Evolutionary conservation across 2,888 invertebrate genomes (phyloP).

Genomic region (Caenorhabditis plicata): DNA sequence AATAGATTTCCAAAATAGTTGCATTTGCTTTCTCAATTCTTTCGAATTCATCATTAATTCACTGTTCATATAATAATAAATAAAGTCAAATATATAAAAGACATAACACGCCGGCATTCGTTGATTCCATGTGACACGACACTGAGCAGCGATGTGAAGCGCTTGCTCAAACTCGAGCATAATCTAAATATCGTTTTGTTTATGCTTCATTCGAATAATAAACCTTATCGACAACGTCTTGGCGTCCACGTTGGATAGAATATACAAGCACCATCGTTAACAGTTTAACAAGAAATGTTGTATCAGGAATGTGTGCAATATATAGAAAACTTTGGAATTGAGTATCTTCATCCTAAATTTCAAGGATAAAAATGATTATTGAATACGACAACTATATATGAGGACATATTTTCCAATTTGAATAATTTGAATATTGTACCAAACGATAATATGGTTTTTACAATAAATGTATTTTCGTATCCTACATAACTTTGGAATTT

Average conservation of each 20-base stretch:
- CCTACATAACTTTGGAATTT: too few species aligned
- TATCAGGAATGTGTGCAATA: too few species aligned
- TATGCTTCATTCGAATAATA: neutral
- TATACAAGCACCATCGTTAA: too few species aligned
- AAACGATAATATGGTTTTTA: too few species aligned
- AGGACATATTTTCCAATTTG: too few species aligned
- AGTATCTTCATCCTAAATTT: neutral
- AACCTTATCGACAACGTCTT: too few species aligned
- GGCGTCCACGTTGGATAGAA: too few species aligned
- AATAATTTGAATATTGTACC: too few species aligned
- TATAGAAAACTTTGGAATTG: neutral
- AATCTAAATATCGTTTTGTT: constrained; percentile 5
- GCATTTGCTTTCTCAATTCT: neutral
- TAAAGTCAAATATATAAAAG: constrained; percentile 23
- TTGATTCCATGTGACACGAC: constrained; percentile 4
- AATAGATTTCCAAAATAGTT: constrained; percentile 13
- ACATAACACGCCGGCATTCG: constrained; percentile 8
- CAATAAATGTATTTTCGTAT: too few species aligned
- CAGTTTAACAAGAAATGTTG: too few species aligned
- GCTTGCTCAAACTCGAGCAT: constrained; percentile 21
- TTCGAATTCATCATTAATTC: constrained; percentile 3
- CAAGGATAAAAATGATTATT: too few species aligned
- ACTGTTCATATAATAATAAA: constrained; percentile 12
- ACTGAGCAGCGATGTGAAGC: neutral
- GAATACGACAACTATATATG: too few species aligned